These are phyloP conservation scores for Prionchulus punctatus DNA, from an alignment of 2,888 invertebrate species.

Conservation along the genomic window DNA sequence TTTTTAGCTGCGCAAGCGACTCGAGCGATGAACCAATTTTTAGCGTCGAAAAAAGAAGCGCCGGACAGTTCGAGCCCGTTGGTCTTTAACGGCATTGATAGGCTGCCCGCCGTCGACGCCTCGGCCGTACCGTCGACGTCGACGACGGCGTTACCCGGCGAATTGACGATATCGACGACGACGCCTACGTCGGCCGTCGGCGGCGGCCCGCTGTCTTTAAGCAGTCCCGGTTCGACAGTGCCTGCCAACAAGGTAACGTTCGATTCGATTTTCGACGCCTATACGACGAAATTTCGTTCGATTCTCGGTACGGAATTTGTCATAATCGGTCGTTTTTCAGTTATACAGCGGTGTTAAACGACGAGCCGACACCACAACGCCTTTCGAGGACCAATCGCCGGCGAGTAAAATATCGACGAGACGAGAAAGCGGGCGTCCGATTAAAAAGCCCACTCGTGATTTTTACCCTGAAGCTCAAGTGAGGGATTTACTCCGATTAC, in stretches of 20 bases:
- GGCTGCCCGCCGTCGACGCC: too few species aligned
- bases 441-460: slow-evolving; percentile 61
- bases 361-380: slow-evolving; percentile 95
- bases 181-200: neutral
- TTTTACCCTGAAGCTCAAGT: slow-evolving; percentile 5
- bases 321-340: too few species aligned
- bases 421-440: slow-evolving; percentile 82
- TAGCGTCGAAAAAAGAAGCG: neutral
- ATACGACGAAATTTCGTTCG: too few species aligned
- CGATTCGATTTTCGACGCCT: too few species aligned
- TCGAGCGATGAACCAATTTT: slow-evolving; percentile 6
- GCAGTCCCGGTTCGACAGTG: too few species aligned
- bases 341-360: slow-evolving; percentile 82
- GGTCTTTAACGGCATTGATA: neutral
- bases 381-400: slow-evolving; percentile 44
- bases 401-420: slow-evolving; percentile 73
- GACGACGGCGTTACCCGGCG: neutral
- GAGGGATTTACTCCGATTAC: neutral
- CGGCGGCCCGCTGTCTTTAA: too few species aligned
- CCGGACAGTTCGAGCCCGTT: slow-evolving; percentile 3
- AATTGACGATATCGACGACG: neutral
- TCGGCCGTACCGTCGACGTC: neutral
- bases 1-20: slow-evolving; percentile 8
- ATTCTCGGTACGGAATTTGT: too few species aligned
- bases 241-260: too few species aligned